These are phyloP conservation scores for Metalampra italica DNA, from an alignment of 2,888 invertebrate genomes.

Conservation along the genomic window DNA sequence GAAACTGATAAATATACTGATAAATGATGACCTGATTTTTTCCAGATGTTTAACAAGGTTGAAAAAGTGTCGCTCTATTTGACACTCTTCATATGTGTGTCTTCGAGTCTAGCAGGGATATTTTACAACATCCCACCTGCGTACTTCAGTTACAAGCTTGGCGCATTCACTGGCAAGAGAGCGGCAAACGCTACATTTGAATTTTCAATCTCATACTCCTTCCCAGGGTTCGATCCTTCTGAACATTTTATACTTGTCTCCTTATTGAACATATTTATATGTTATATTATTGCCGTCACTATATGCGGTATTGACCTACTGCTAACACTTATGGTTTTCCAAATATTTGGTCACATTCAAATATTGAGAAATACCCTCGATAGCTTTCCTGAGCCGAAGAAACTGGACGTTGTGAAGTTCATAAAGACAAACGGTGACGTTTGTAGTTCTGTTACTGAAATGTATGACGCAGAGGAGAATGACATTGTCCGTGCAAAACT, in stretches of 20 bases:
- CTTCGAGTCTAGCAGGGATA: not conserved
- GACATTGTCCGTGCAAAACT: not conserved
- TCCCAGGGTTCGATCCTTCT: not conserved
- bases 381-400: not conserved
- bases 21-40: too few species aligned
- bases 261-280: not conserved
- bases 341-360: not conserved
- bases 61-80: not conserved
- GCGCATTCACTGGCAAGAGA: not conserved
- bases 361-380: not conserved
- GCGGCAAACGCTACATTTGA: not conserved
- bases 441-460: not conserved
- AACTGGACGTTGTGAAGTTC: not conserved
- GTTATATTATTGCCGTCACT: not conserved
- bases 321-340: not conserved
- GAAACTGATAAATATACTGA: too few species aligned
- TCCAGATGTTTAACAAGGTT: not conserved
- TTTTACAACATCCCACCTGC: not conserved
- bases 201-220: not conserved
- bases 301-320: not conserved
- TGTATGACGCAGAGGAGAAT: not conserved
- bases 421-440: not conserved
- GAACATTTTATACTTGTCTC: not conserved
- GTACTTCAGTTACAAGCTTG: not conserved
- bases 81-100: not conserved